Evolutionary conservation across 2,113 vertebrate species (phyloP).

Genomic region (Harpagus bidentatus): DNA sequence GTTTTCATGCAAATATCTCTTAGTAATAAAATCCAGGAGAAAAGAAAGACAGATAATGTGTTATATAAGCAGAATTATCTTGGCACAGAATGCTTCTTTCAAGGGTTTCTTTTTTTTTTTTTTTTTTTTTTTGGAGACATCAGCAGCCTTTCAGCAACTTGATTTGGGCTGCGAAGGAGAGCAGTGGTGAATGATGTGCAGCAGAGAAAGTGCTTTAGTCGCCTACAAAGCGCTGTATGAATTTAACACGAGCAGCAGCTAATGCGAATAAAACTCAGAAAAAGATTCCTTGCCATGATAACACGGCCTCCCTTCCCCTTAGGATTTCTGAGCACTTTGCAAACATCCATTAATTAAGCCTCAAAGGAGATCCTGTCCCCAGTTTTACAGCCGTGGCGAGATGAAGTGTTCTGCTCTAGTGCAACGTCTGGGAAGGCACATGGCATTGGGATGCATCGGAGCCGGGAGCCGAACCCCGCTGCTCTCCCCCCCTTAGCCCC

Average conservation of each 20-base stretch:
- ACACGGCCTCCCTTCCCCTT: neutral
- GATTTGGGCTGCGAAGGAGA: neutral
- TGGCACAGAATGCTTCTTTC: neutral
- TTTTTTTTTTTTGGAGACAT: neutral
- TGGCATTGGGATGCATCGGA: accelerated
- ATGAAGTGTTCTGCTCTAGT: neutral
- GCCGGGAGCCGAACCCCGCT: accelerated
- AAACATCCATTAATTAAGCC: neutral
- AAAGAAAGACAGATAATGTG: constrained; percentile 29
- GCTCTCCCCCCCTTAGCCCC: neutral
- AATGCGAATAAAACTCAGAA: neutral
- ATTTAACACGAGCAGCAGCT: neutral
- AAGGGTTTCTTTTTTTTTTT: neutral
- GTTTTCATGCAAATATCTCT: constrained; percentile 64
- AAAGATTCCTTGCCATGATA: neutral
- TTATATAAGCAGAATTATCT: constrained; percentile 63
- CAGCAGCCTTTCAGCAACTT: neutral
- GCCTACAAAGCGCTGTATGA: neutral
- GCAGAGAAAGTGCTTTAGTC: neutral
- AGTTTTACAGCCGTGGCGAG: neutral
- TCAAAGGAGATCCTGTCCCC: neutral
- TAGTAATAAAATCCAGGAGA: constrained; percentile 30
- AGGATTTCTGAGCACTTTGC: neutral
- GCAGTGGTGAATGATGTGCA: neutral
- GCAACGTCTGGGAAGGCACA: neutral